These are phyloP conservation scores for Crambe crambe DNA, from an alignment of 37 sponge, comb jelly and placozoan species.

Conservation along the genomic window DNA sequence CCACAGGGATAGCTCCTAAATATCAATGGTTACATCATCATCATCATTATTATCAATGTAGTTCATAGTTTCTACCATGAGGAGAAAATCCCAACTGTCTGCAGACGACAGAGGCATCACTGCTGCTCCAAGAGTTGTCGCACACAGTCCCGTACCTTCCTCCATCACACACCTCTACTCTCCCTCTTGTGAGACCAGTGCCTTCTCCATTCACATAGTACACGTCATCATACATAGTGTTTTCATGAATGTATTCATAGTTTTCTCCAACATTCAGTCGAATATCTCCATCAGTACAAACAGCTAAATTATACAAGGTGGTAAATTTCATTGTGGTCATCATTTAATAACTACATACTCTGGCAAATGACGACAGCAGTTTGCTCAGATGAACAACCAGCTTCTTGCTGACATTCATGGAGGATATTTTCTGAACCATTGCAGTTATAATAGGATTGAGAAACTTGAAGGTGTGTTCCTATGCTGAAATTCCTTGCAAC, in stretches of 20 bases:
- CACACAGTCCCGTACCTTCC: slow-evolving; percentile 34
- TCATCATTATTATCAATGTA: no score
- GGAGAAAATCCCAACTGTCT: slow-evolving; percentile 41
- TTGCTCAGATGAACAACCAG: background rate
- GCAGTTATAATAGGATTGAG: background rate
- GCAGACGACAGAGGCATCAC: slow-evolving; percentile 45
- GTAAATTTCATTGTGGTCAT: no score
- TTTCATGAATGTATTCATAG: slow-evolving; percentile 18
- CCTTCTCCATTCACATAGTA: slow-evolving; percentile 25
- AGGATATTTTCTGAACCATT: background rate
- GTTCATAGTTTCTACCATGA: slow-evolving; percentile 21
- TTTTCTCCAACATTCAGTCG: slow-evolving; percentile 56
- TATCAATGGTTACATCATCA: no score
- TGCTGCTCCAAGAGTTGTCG: slow-evolving; percentile 13
- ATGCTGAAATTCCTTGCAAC: background rate
- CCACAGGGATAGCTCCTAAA: background rate
- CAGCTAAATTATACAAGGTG: slow-evolving; percentile 5
- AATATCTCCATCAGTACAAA: slow-evolving; percentile 36
- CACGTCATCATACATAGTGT: background rate
- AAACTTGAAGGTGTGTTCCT: background rate
- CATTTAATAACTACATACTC: no score
- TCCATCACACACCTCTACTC: slow-evolving; percentile 32
- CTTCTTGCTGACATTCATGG: background rate
- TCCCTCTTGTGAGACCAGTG: slow-evolving; percentile 9
- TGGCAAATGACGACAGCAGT: background rate